Evolutionary conservation across 2,888 invertebrate species (phyloP).

Genomic region (Ornithoptera priamus): DNA sequence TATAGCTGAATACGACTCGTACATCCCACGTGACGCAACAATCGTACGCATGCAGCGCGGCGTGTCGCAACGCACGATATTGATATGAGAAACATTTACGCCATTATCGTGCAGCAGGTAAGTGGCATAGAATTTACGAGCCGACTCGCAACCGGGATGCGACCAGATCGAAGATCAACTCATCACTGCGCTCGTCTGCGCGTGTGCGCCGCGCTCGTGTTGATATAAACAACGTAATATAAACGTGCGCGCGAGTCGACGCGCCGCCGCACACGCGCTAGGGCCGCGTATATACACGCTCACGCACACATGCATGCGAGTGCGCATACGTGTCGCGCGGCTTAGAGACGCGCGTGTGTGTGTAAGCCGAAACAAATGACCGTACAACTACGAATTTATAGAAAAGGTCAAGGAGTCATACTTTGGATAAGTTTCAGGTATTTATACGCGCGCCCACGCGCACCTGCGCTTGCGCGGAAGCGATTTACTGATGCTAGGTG

Average conservation of each 20-base stretch:
- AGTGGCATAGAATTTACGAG: conserved; percentile 2
- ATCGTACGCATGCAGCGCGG: no score
- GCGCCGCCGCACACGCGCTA: not conserved
- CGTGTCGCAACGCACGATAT: conserved; percentile 20
- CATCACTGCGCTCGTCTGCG: not conserved
- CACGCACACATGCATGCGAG: not conserved
- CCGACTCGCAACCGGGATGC: not conserved
- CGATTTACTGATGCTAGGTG: not conserved
- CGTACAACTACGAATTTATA: conserved; percentile 35
- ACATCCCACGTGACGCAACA: no score
- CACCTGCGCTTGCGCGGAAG: not conserved
- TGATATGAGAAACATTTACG: conserved; percentile 17
- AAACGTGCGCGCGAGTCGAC: no score
- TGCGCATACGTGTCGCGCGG: not conserved
- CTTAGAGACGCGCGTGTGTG: not conserved
- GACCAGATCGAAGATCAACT: not conserved
- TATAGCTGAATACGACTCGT: no score
- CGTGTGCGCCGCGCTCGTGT: not conserved
- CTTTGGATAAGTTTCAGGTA: conserved; percentile 28
- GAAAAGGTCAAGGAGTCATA: conserved; percentile 37
- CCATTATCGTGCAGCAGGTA: conserved; percentile 4
- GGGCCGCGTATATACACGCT: not conserved
- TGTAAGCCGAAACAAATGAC: conserved; percentile 11
- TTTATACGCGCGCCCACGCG: conserved; percentile 1
- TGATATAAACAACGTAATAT: no score